phyloP scores from a whole-genome alignment of 2,113 vertebrate species.

The Nesogale talazaci region DNA sequence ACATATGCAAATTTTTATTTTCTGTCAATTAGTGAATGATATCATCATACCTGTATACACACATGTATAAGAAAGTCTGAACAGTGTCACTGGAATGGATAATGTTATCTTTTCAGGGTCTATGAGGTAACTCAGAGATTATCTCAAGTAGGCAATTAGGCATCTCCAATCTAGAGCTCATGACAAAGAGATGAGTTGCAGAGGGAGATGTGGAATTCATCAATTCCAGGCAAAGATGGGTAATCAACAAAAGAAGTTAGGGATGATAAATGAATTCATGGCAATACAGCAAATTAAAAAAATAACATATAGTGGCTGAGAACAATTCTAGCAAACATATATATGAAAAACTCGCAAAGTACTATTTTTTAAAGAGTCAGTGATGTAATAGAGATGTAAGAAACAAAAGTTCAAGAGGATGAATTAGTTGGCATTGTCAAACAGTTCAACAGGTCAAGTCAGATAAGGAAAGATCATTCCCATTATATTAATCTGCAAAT shows the following conservation, averaged over 20 bases:
- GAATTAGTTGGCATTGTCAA: slow-evolving; percentile 22
- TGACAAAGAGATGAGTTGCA: neutral
- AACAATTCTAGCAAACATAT: neutral
- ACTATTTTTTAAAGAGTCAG: slow-evolving; percentile 40
- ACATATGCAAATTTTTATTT: neutral
- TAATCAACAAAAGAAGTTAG: slow-evolving; percentile 1
- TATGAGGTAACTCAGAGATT: neutral
- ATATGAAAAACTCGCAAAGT: neutral
- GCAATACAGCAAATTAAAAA: neutral
- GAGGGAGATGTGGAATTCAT: neutral
- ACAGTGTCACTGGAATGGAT: neutral
- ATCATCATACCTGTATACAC: neutral
- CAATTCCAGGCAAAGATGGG: neutral
- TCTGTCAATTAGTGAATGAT: neutral
- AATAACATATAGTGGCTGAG: neutral
- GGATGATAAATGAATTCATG: neutral
- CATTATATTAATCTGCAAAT: neutral
- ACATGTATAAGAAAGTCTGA: neutral
- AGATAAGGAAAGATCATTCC: slow-evolving; percentile 50
- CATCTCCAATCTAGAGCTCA: neutral
- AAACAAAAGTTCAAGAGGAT: slow-evolving; percentile 45
- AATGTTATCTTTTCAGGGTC: neutral
- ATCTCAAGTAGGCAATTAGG: neutral
- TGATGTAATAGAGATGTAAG: neutral
- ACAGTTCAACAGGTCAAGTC: slow-evolving; percentile 2